Base-by-base conservation (phyloP, 2,888 invertebrate genomes). In the Boloria euphrosyne region DNA sequence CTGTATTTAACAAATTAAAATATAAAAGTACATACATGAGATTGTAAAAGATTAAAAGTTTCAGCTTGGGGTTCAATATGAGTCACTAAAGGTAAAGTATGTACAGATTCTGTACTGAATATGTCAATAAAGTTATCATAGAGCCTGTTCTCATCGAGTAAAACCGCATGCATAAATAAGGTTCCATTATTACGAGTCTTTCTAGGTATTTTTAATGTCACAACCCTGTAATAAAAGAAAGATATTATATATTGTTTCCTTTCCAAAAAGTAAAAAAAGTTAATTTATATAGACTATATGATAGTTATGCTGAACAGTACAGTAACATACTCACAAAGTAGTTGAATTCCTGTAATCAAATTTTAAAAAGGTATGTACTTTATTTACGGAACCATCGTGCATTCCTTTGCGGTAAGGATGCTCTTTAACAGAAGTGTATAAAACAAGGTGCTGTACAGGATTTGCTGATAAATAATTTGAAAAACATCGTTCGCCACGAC, bases 111-210 rank as follows among this genome's bases (percentile, higher is more conserved):
- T 13, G 92, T 93, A 17, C 92, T 92, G 70, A 93, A 89, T 38
- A 95, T 88, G 38, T 94, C 94, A 60, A 92, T 87, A 83, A 95
- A 94, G 18, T 86, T 84, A 74, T 89, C 86, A 65, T 93, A 93
- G 0, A 93, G 78, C 2, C 91, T 89, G 46, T 80, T 88, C 22
- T 89, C 86, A 43, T 93, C 94, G 68, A 93, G 85, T 60, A 95
- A 93, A 17, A 95, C 93, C 2, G 96, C 94, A 84, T 97, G 97
- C 79, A 98, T 93, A 80, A 93, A 96, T 54, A 98, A 82, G 6
- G 96, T 96, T 0, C 98, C 98, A 93, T 98, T 98, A 66, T 95
- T 94, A 14, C 96, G 93, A 0, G 96, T 97, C 82, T 94, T 94
- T 22, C 89, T 85, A 4, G 98, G 97, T 71, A 98, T 89, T 71